Evolutionary conservation across 2,888 invertebrate species (phyloP), one percentile per base, ranked within the genome.

Genomic region (Mythimna loreyi): DNA sequence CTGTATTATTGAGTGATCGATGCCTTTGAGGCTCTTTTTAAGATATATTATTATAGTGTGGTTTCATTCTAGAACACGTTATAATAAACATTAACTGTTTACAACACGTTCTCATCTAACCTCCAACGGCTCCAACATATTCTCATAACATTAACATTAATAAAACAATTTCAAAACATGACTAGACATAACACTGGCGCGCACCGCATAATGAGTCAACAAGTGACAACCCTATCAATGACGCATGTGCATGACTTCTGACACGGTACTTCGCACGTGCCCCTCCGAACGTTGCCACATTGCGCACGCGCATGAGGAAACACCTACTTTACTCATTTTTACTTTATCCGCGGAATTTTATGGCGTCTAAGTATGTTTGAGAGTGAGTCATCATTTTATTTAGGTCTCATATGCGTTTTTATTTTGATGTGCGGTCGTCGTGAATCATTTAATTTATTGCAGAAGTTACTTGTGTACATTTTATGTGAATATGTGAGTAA

Each of bases 241-340:
- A 84, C 70, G 77, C 79, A 80, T 74, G 67, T 62, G 63, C 67
- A 64, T 76, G 81, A 73, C 62, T 75, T 63, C 61, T 75, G 74
- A 66, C 84, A 71, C 61, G 59, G 76, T 67, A 59, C 60, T 47
- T 74, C 81, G 84, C 84, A 80, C 80, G 83, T 79, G 82, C 76
- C 61, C 36, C 28, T n/a, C 69, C 11, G 66, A 67, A 68, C 76
- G 64, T 76, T 70, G 68, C 57, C 33, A 55, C 43, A 40, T 25
- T 57, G 77, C 73, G 75, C 64, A 59, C 53, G 71, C 70, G 75
- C 67, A 77, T 67, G 73, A 72, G 80, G 81, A 78, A 80, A 78
- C 70, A 78, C 75, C 79, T 80, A 78, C 70, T 77, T 72, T 59
- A 33, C 47, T 61, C 23, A n/a, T 50, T 69, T 55, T 70, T 60